Percentiles rank a stretch among this genome's conserved stretches.
These are phyloP conservation scores for Nothobranchius kuhntae DNA, from an alignment of 2,113 vertebrate genomes.

Conservation along the genomic window DNA sequence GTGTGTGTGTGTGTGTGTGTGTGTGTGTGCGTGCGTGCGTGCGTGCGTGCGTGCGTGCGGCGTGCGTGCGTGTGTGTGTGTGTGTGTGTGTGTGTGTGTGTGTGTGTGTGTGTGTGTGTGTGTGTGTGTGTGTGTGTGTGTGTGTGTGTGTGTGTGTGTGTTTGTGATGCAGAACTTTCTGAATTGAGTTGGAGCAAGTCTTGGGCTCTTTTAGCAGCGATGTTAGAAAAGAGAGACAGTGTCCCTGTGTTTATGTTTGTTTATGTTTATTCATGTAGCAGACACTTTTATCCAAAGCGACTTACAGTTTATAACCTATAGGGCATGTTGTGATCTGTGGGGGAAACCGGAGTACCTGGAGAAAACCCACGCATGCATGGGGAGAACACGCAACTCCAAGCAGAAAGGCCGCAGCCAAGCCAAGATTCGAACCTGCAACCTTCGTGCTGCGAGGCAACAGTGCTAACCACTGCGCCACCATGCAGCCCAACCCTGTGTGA, in stretches of 20 bases:
- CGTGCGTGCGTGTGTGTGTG: conserved; percentile 22
- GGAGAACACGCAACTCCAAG: no score
- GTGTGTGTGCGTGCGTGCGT: conserved; percentile 7
- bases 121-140: conserved; percentile 28
- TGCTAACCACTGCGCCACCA: no score
- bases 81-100: conserved; percentile 34
- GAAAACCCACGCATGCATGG: no score
- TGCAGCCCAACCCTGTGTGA: conserved; percentile 3
- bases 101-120: conserved; percentile 32
- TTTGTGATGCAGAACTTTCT: conserved; percentile 2
- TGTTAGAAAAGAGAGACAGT: conserved; percentile 40
- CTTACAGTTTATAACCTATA: no score
- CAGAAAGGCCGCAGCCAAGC: no score
- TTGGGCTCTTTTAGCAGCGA: conserved; percentile 15
- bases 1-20: conserved; percentile 27
- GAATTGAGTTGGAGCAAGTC: conserved; percentile 16
- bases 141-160: conserved; percentile 9
- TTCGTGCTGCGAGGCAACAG: no score
- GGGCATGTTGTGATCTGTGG: no score
- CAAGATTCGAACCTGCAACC: no score
- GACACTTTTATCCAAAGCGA: no score
- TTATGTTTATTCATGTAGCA: no score
- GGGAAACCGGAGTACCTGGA: no score
- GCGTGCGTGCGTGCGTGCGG: no score
- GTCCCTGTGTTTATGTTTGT: not conserved